phyloP scores from a whole-genome alignment of 2,113 vertebrate species.

The Aramus guarauna region DNA sequence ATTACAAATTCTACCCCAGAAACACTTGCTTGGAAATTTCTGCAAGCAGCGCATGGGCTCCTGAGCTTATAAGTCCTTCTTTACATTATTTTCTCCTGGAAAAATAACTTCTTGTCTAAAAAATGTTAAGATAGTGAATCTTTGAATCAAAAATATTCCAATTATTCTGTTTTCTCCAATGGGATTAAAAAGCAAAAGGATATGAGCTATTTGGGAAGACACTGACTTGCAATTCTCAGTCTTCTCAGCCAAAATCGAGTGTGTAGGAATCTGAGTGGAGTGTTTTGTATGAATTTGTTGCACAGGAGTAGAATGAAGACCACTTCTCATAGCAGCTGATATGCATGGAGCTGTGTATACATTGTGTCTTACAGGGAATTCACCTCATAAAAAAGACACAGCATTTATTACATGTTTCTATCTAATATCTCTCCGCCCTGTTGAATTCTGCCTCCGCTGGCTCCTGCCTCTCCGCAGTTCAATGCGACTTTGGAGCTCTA shows the following conservation, averaged over 20 bases:
- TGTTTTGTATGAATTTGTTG: neutral
- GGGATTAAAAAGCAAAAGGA: neutral
- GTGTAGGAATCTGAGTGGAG: neutral
- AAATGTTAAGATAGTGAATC: neutral
- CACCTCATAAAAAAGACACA: neutral
- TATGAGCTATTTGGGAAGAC: neutral
- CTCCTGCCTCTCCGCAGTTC: neutral
- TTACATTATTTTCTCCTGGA: neutral
- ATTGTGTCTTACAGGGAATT: neutral
- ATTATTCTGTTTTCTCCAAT: neutral
- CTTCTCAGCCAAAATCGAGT: neutral
- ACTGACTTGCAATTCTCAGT: neutral
- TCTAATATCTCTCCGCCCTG: neutral
- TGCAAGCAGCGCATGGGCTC: neutral
- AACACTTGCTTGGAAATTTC: neutral
- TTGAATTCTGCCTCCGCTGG: neutral
- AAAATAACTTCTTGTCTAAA: neutral
- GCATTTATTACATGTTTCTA: neutral
- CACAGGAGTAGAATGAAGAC: neutral
- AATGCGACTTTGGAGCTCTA: neutral
- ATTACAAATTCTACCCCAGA: neutral
- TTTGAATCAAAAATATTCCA: neutral
- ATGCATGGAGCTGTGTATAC: neutral
- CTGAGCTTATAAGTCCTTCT: neutral
- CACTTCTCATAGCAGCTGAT: neutral